phyloP scores from a whole-genome alignment of 2,797 vertebrate species.

The Valencia hispanica region DNA sequence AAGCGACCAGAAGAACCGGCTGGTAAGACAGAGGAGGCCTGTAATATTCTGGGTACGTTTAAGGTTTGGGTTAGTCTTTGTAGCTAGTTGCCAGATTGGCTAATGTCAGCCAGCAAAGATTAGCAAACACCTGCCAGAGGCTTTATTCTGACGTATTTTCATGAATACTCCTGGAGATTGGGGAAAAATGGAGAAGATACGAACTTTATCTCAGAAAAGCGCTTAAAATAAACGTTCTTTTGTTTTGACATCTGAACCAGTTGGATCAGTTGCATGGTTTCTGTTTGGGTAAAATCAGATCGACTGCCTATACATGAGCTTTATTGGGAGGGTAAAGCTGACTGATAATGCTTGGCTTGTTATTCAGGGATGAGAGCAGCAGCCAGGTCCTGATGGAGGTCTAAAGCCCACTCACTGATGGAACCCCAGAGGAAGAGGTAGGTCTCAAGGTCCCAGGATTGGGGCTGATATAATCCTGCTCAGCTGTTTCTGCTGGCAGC shows the following conservation, averaged over 20 bases:
- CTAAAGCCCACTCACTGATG: slow-evolving; percentile 47
- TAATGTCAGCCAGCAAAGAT: background rate
- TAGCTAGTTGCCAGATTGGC: slow-evolving; percentile 37
- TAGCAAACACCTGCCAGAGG: slow-evolving; percentile 9
- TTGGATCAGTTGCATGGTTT: background rate
- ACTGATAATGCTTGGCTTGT: background rate
- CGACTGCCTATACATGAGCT: background rate
- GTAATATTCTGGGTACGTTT: background rate
- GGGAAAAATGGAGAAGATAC: background rate
- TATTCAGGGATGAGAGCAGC: slow-evolving; percentile 7
- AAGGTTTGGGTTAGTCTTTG: slow-evolving; percentile 14
- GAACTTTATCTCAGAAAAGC: background rate
- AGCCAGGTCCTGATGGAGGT: slow-evolving; percentile 39
- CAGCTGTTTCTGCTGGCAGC: background rate
- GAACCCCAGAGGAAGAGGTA: slow-evolving; percentile 70
- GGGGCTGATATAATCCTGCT: slow-evolving; percentile 18
- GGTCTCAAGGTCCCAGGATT: slow-evolving; percentile 1
- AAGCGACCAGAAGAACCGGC: background rate
- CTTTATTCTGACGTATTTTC: too few relatives aligned
- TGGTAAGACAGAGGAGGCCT: slow-evolving; percentile 9
- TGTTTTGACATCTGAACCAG: background rate
- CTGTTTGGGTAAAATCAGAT: background rate
- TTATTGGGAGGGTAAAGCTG: background rate
- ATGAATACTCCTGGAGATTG: background rate
- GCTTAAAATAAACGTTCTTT: slow-evolving; percentile 3